Conservation (phyloP, 2,797 vertebrate genomes). For the Eremophila alpestris region DNA sequence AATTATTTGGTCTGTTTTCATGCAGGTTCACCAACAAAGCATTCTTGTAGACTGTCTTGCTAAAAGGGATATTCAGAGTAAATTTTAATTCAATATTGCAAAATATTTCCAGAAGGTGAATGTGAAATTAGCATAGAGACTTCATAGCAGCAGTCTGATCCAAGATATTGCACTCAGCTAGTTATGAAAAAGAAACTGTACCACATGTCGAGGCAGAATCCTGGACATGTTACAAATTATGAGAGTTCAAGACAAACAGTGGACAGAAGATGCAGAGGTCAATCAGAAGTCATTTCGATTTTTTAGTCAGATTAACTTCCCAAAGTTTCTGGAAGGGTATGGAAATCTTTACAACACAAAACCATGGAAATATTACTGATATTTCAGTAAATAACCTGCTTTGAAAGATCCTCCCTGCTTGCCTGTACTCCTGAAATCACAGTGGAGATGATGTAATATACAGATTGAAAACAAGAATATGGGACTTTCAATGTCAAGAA, state of each 20-base stretch:
- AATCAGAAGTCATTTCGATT: background rate
- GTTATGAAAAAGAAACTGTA: background rate
- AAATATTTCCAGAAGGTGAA: slow-evolving; percentile 28
- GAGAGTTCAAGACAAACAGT: background rate
- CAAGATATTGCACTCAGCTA: background rate
- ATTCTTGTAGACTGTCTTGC: background rate
- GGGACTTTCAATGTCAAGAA: background rate
- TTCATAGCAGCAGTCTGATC: background rate
- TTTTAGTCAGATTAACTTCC: background rate
- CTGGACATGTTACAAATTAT: background rate
- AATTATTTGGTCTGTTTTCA: background rate
- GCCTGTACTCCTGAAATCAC: background rate
- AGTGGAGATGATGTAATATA: background rate
- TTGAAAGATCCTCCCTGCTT: background rate
- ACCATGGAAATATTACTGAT: background rate
- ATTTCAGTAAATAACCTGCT: background rate
- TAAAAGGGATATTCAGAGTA: background rate
- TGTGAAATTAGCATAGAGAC: background rate
- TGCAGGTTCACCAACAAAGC: background rate
- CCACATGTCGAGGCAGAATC: background rate
- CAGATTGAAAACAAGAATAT: background rate
- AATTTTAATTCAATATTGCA: slow-evolving; percentile 15
- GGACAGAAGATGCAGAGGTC: background rate
- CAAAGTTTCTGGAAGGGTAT: background rate
- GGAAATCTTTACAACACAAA: background rate